Conservation (phyloP, 2,888 invertebrate species). For the Scaptomyza tumidula region DNA sequence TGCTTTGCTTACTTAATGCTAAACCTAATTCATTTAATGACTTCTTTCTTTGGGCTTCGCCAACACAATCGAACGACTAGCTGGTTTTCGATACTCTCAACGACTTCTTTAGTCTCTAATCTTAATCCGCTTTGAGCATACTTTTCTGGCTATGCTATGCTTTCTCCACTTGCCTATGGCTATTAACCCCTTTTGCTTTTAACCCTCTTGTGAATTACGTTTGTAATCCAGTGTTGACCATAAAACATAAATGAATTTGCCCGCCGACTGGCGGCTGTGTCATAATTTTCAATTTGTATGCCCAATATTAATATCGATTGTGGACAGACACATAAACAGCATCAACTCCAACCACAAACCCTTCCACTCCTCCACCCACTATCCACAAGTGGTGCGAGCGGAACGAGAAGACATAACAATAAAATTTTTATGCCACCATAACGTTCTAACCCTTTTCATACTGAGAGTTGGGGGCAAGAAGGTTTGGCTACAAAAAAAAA, state of each 20-base stretch:
- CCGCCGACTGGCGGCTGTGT: conserved; percentile 33
- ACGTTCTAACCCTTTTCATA: conserved; percentile 45
- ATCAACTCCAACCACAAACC: conserved; percentile 39
- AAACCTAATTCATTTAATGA: not conserved
- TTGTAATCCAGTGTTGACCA: conserved; percentile 56
- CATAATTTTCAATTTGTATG: conserved; percentile 75
- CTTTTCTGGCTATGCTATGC: not conserved
- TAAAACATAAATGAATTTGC: conserved; percentile 58
- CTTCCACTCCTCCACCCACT: not conserved
- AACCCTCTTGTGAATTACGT: conserved; percentile 49
- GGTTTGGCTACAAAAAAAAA: not conserved
- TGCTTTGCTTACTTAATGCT: not conserved
- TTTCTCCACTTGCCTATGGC: not conserved
- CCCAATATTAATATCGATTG: conserved; percentile 76
- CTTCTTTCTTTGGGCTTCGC: not conserved
- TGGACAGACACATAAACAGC: conserved; percentile 41
- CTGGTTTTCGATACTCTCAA: not conserved
- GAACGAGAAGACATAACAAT: conserved; percentile 63
- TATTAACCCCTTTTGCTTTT: conserved; percentile 31
- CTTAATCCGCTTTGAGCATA: not conserved
- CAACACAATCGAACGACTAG: not conserved
- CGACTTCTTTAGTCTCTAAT: not conserved
- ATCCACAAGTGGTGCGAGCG: conserved; percentile 9
- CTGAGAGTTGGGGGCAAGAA: not conserved
- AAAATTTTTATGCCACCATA: conserved; percentile 66